A percentile compares a stretch with the other conserved stretches of the same genome.
Conservation (phyloP, 2,113 vertebrate species). For the Rhinichthys klamathensis region DNA sequence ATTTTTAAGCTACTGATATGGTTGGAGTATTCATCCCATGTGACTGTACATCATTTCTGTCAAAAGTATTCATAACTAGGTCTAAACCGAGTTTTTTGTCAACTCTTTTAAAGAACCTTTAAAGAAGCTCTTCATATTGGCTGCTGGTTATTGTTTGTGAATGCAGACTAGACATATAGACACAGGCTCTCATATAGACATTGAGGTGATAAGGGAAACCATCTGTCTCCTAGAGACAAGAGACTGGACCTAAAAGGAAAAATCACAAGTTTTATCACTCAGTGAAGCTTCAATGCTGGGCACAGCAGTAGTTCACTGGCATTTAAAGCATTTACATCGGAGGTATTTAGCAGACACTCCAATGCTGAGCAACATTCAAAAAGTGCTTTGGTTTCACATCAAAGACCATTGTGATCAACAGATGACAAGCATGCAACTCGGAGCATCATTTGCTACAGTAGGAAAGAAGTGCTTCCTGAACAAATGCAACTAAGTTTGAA, state of each 20-base stretch:
- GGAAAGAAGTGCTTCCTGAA: background rate
- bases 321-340: background rate
- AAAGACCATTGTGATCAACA: background rate
- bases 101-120: background rate
- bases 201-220: background rate
- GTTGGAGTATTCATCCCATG: background rate
- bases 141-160: background rate
- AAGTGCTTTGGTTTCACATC: constrained; percentile 6
- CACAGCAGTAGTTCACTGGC: constrained; percentile 19
- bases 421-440: background rate
- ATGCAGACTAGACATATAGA: background rate
- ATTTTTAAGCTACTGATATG: background rate
- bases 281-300: background rate
- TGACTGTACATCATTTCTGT: background rate
- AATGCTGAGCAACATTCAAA: background rate
- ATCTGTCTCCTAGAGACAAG: background rate
- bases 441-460: background rate
- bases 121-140: background rate
- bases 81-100: background rate
- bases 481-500: background rate
- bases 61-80: background rate
- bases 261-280: background rate
- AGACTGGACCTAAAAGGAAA: background rate
- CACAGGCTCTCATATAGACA: background rate
- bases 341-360: constrained; percentile 26